These are phyloP conservation scores for Phalanger gymnotis DNA, from an alignment of 2,797 vertebrate species.

Conservation along the genomic window DNA sequence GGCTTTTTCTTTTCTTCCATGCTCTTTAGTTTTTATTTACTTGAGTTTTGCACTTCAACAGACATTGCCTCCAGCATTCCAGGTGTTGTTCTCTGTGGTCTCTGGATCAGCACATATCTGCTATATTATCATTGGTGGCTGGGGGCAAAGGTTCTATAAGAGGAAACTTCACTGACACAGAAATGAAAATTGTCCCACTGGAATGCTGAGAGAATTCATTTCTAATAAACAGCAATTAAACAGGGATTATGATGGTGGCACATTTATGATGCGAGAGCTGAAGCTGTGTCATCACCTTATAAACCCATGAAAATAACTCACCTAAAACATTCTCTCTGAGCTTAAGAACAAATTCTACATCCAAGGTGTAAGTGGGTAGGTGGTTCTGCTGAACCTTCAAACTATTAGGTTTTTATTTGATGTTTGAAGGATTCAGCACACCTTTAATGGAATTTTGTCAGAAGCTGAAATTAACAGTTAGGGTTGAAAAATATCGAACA, in stretches of 20 bases:
- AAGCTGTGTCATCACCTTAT: constrained; percentile 78
- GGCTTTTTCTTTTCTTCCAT: background rate
- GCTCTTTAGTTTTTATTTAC: background rate
- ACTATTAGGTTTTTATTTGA: background rate
- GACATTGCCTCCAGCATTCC: constrained; percentile 62
- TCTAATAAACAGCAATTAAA: constrained; percentile 85
- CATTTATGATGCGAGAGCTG: constrained; percentile 78
- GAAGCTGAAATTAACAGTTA: background rate
- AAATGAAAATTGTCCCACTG: constrained; percentile 78
- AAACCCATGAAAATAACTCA: constrained; percentile 77
- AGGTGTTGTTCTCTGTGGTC: constrained; percentile 58
- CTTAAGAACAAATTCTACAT: constrained; percentile 67
- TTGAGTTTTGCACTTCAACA: constrained; percentile 55
- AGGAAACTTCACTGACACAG: constrained; percentile 79
- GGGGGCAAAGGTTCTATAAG: constrained; percentile 69
- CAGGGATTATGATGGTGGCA: constrained; percentile 76
- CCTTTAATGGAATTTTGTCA: background rate
- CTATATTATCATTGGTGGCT: constrained; percentile 66
- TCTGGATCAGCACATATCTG: constrained; percentile 64
- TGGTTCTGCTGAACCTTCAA: background rate
- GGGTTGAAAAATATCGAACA: background rate
- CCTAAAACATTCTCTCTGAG: constrained; percentile 73
- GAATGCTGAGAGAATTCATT: constrained; percentile 77
- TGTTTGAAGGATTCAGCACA: background rate
- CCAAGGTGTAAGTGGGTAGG: constrained; percentile 7